phyloP scores from a whole-genome alignment of 2,888 invertebrate species.

The Carterocephalus palaemon region DNA sequence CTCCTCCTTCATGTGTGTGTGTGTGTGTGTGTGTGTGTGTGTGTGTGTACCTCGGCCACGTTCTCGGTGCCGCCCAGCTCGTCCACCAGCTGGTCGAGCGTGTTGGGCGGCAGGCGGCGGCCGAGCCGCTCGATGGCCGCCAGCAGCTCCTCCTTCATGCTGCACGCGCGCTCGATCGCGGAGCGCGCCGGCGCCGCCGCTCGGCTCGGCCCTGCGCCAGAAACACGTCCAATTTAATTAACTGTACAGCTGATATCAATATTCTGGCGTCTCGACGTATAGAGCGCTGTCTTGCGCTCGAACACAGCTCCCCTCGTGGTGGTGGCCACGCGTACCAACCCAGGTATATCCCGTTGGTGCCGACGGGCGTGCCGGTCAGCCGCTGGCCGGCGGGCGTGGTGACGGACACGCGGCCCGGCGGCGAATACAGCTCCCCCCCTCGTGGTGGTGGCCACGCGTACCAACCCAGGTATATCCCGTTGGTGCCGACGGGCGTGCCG shows the following conservation, averaged over 20 bases:
- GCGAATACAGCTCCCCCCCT: not conserved
- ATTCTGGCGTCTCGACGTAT: too few relatives aligned
- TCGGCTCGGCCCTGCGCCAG: conserved; percentile 49
- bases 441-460: conserved; percentile 19
- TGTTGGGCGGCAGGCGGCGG: conserved; percentile 94
- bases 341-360: conserved; percentile 67
- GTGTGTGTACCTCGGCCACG: conserved; percentile 89
- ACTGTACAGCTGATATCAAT: too few relatives aligned
- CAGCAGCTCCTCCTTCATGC: conserved; percentile 95
- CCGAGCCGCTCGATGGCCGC: conserved; percentile 90
- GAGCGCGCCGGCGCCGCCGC: conserved; percentile 84
- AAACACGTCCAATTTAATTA: too few relatives aligned
- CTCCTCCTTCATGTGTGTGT: conserved; percentile 97
- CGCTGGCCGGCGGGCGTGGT: conserved; percentile 51
- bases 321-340: conserved; percentile 38
- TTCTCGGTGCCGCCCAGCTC: conserved; percentile 98
- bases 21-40: too few relatives aligned
- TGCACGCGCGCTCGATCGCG: conserved; percentile 92
- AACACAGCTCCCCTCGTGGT: conserved; percentile 7
- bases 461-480: conserved; percentile 62
- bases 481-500: conserved; percentile 71
- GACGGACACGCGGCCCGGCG: conserved; percentile 43
- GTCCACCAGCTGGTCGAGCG: conserved; percentile 98
- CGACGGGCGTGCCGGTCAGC: conserved; percentile 66
- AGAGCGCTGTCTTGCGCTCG: not conserved